A percentile compares a stretch with the other conserved stretches of the same genome.
Conservation (phyloP, 1,140 invertebrate species). For the Melitaea cinxia region DNA sequence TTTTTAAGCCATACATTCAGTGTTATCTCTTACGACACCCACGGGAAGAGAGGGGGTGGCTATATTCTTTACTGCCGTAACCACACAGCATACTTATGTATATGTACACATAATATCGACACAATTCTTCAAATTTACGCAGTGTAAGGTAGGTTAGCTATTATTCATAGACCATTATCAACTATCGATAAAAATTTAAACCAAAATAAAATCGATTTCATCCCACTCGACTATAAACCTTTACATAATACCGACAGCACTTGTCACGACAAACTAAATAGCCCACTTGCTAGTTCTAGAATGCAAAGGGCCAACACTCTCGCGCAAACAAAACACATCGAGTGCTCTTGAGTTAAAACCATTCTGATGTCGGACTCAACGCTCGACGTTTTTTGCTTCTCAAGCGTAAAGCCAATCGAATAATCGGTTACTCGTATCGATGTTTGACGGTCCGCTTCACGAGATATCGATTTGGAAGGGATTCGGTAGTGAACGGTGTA, state of each 20-base stretch:
- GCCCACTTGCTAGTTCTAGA: constrained; percentile 50
- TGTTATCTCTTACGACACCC: too few relatives aligned
- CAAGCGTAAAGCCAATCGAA: constrained; percentile 46
- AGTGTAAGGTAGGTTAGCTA: too few relatives aligned
- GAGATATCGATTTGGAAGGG: background rate
- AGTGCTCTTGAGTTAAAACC: constrained; percentile 68
- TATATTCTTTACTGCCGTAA: too few relatives aligned
- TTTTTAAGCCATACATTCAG: too few relatives aligned
- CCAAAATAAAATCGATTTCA: background rate
- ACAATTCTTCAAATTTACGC: too few relatives aligned
- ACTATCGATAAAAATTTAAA: too few relatives aligned
- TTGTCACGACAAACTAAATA: constrained; percentile 57
- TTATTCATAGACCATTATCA: background rate
- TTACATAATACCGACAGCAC: constrained; percentile 35
- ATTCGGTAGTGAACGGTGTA: background rate
- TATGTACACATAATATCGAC: too few relatives aligned
- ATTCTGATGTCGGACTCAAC: constrained; percentile 60
- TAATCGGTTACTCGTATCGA: constrained; percentile 23
- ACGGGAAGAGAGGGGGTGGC: too few relatives aligned
- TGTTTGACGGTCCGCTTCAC: constrained; percentile 11
- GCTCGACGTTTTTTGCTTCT: constrained; percentile 53
- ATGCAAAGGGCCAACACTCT: constrained; percentile 60
- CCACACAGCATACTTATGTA: too few relatives aligned
- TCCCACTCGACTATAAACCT: constrained; percentile 1
- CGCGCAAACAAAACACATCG: constrained; percentile 55